Base-by-base conservation (phyloP, 1,140 invertebrate species). In the Hyles vespertilio region DNA sequence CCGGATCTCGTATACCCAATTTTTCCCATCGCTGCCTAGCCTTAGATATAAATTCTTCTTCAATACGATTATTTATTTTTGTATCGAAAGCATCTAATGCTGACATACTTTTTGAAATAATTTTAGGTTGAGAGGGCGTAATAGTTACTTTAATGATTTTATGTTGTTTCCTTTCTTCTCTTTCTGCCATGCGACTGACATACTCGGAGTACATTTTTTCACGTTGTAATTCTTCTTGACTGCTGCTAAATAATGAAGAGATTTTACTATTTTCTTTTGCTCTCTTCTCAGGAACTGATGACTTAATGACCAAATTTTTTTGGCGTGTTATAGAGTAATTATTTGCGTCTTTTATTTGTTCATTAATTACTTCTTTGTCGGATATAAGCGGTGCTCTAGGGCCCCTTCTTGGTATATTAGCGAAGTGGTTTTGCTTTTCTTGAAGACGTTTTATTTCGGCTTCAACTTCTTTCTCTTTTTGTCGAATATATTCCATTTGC, bases 201-300 rank as follows among this genome's bases (percentile, higher is more conserved):
- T 95, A 96, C 81, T 96, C 95, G 61, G 94, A 91, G 74, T 95
- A 96, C 95, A 96, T 96, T 76, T 92, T 91, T 61, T 93, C 92
- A 6, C 94, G 91, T 22, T 79, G 67, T 72, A 95, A 92, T 44
- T 91, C 90, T 81, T 96, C 95, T 82, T 90, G 50, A 89, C 89
- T 64, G 84, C 84, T 62, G 89, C 80, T 84, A 85, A 56, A 89
- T 64, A 67, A 62, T 8, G 81, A 81, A 51, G 70, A 77, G 40
- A 75, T 53, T 66, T 79, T 80, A 58, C 54, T 59, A 56, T 68
- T 69, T 51, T 67, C 61, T 9, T 54, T 44, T 65, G 59, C 60
- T 61, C 51, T 69, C 58, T 66, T 77, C 61, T 63, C 58, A 53
- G 56, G 51, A 51, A 32, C 51, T 59, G 56, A 65, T 61, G 61